Percentiles rank a stretch among this genome's conserved stretches.
Evolutionary conservation across 2,797 vertebrate genomes (phyloP).

Genomic region (Pseudochirops corinnae): DNA sequence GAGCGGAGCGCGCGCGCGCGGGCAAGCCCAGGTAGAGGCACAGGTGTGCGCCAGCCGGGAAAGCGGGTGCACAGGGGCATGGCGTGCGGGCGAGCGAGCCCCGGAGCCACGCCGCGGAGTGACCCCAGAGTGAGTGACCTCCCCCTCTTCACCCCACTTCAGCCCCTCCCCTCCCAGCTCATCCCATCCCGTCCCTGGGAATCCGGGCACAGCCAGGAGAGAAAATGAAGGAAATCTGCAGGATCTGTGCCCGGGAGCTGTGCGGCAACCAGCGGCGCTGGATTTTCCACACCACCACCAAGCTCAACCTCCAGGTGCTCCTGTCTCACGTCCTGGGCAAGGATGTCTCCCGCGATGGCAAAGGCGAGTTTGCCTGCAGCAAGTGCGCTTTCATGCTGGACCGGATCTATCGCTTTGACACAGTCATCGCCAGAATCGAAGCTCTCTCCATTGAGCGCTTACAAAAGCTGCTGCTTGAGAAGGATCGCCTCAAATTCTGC

Average conservation of each 20-base stretch:
- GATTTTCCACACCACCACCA: constrained; percentile 96
- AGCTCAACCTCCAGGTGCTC: constrained; percentile 95
- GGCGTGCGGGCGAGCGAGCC: background rate
- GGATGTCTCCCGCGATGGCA: constrained; percentile 93
- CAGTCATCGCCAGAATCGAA: constrained; percentile 92
- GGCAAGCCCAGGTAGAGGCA: rapidly evolving
- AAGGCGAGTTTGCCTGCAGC: constrained; percentile 95
- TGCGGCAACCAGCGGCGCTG: constrained; percentile 96
- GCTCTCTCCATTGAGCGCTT: constrained; percentile 93
- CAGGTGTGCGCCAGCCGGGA: background rate
- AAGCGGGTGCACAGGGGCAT: background rate
- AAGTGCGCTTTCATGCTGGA: constrained; percentile 99
- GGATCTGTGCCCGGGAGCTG: constrained; percentile 95
- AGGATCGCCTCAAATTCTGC: constrained; percentile 93
- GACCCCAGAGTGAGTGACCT: background rate
- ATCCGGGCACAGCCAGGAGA: constrained; percentile 55
- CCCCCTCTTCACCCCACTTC: background rate
- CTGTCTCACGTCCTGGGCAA: constrained; percentile 94
- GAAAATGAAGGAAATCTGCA: constrained; percentile 92
- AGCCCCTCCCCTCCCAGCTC: background rate
- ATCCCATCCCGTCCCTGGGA: background rate
- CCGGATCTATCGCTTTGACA: constrained; percentile 94
- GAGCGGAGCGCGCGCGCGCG: background rate
- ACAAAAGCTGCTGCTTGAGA: constrained; percentile 94
- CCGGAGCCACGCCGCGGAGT: background rate